Percentiles rank a stretch among this genome's conserved stretches.
Evolutionary conservation across 2,888 invertebrate genomes (phyloP).

Genomic region (Arenicola marina): DNA sequence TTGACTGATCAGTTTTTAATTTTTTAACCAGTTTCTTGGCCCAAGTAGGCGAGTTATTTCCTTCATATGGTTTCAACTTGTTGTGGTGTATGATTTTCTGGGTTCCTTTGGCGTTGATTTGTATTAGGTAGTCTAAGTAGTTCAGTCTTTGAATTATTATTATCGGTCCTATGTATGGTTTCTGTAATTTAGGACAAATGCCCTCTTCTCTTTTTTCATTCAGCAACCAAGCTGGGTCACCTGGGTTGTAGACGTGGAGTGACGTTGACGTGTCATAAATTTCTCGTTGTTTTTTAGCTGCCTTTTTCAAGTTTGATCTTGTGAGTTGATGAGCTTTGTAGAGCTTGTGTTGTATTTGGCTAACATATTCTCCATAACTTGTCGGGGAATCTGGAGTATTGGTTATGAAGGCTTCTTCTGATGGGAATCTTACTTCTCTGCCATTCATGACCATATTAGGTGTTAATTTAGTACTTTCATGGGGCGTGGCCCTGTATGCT

Average conservation of each 20-base stretch:
- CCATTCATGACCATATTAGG: constrained; percentile 1
- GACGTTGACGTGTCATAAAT: background rate
- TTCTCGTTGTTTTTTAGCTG: background rate
- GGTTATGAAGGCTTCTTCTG: background rate
- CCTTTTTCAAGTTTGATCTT: background rate
- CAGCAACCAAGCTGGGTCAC: background rate
- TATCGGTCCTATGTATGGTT: background rate
- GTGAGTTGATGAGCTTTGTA: background rate
- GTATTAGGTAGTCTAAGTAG: background rate
- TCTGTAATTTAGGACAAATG: background rate
- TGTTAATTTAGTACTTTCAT: background rate
- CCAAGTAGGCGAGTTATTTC: background rate
- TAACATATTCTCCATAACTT: background rate
- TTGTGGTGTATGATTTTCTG: background rate
- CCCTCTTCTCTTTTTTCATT: background rate
- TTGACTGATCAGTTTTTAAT: too few relatives aligned
- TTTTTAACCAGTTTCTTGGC: background rate
- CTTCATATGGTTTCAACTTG: background rate
- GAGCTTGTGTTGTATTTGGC: background rate
- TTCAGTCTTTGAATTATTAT: background rate
- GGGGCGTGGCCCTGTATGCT: constrained; percentile 1
- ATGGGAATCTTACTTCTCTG: background rate
- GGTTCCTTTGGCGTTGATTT: background rate
- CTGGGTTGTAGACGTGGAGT: background rate
- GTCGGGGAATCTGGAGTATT: background rate